phyloP scores from a whole-genome alignment of 1,140 invertebrate genomes.

The Anagrus nilaparvatae region DNA sequence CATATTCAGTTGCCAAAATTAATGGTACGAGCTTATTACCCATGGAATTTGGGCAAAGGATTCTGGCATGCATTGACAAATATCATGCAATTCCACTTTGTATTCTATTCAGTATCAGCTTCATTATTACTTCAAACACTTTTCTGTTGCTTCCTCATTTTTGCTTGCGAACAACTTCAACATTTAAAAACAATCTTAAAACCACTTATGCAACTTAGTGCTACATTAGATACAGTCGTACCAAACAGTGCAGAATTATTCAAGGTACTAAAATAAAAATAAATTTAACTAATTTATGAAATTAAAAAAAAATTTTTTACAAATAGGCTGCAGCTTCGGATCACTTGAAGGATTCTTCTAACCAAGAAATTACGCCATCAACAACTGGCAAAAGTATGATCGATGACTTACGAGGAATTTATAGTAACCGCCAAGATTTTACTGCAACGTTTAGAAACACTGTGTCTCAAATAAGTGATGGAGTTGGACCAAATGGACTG shows the following conservation, averaged over 20 bases:
- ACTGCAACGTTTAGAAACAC: conserved; percentile 58
- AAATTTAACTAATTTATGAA: not conserved
- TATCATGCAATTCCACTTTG: conserved; percentile 64
- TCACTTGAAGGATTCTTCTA: conserved; percentile 27
- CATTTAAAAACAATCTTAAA: conserved; percentile 78
- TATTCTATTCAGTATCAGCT: conserved; percentile 58
- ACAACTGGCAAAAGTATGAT: conserved; percentile 27
- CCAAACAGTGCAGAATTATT: conserved; percentile 71
- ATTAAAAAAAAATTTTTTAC: no score
- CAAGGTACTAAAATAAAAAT: conserved; percentile 24
- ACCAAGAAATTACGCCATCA: conserved; percentile 19
- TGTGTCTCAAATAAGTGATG: conserved; percentile 48
- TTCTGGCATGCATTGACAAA: conserved; percentile 55
- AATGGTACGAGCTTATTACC: conserved; percentile 64
- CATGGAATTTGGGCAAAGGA: conserved; percentile 58
- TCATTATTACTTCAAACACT: conserved; percentile 63
- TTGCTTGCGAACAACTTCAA: conserved; percentile 72
- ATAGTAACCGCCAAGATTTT: conserved; percentile 65
- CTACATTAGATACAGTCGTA: conserved; percentile 65
- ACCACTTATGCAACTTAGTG: conserved; percentile 72
- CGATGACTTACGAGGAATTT: conserved; percentile 57
- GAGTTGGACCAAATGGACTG: conserved; percentile 59
- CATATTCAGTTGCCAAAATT: conserved; percentile 57
- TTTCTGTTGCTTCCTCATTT: conserved; percentile 74
- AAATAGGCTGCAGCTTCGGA: conserved; percentile 37